Conservation (phyloP, 2,888 invertebrate species). For the Zootermopsis nevadensis region DNA sequence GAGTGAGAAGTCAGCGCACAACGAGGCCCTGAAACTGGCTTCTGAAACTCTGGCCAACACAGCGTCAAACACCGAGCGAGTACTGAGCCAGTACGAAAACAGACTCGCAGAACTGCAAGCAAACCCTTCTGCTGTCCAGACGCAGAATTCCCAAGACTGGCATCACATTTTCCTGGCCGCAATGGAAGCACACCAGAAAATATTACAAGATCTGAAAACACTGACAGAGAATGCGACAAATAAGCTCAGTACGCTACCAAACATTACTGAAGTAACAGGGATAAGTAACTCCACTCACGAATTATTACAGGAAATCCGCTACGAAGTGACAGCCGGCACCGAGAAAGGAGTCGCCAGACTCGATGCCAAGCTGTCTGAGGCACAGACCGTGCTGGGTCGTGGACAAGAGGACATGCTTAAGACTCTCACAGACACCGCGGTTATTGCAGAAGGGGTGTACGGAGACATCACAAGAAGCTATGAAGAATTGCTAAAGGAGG, state of each 20-base stretch:
- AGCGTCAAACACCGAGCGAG: constrained; percentile 34
- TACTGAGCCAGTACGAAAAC: constrained; percentile 43
- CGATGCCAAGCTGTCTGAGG: constrained; percentile 67
- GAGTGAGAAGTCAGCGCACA: background rate
- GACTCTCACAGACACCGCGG: constrained; percentile 69
- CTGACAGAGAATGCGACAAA: constrained; percentile 57
- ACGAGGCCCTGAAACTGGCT: constrained; percentile 33
- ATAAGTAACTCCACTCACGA: constrained; percentile 70
- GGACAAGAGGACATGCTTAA: constrained; percentile 68
- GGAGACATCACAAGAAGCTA: constrained; percentile 68
- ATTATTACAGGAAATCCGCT: constrained; percentile 64
- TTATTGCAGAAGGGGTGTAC: constrained; percentile 69
- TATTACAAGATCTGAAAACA: constrained; percentile 58
- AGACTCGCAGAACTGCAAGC: constrained; percentile 33
- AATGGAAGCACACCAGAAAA: constrained; percentile 59
- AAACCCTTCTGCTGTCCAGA: background rate
- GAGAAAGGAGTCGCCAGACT: constrained; percentile 64
- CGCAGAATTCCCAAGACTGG: constrained; percentile 57
- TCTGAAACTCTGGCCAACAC: constrained; percentile 42
- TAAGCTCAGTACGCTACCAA: constrained; percentile 60
- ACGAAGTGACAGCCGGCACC: constrained; percentile 60
- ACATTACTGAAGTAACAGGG: constrained; percentile 67
- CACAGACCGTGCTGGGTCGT: constrained; percentile 66
- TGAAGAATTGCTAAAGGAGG: constrained; percentile 64
- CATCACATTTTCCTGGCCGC: constrained; percentile 59